These are phyloP conservation scores for Pogonophryne albipinna DNA, from an alignment of 2,797 vertebrate species.

Conservation along the genomic window DNA sequence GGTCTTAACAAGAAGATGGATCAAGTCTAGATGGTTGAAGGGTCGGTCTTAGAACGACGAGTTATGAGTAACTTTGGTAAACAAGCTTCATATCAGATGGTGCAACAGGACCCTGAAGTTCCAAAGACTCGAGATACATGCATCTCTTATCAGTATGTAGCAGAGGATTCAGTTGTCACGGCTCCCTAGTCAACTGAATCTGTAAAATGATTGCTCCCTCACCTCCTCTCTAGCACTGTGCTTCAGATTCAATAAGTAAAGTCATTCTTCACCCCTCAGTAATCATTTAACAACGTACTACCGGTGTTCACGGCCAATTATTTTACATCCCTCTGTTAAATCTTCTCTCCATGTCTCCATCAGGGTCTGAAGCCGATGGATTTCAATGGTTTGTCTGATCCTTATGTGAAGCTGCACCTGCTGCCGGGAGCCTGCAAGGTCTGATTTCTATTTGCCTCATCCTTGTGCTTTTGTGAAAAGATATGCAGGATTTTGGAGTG, in stretches of 20 bases:
- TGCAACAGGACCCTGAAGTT: no score
- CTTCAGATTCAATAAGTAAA: conserved; percentile 16
- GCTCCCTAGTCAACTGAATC: neutral
- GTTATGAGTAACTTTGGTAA: no score
- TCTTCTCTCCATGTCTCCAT: conserved; percentile 30
- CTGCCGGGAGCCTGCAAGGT: conserved; percentile 94
- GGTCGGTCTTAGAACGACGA: no score
- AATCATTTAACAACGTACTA: conserved; percentile 12
- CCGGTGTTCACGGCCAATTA: neutral
- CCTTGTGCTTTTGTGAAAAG: conserved; percentile 1
- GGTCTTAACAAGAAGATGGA: no score
- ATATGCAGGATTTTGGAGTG: conserved; percentile 11
- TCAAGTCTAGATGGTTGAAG: no score
- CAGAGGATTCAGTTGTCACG: neutral
- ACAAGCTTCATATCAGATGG: no score
- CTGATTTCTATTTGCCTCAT: conserved; percentile 38
- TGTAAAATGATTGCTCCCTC: conserved; percentile 12
- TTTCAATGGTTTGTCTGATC: conserved; percentile 93
- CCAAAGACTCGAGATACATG: no score
- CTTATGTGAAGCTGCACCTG: conserved; percentile 93
- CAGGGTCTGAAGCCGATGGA: conserved; percentile 95
- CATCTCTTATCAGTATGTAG: neutral
- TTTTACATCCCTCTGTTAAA: neutral
- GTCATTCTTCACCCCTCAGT: conserved; percentile 24
- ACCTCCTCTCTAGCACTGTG: neutral